Conservation (phyloP, 2,888 invertebrate species). For the Brachynemurus nebulosus region DNA sequence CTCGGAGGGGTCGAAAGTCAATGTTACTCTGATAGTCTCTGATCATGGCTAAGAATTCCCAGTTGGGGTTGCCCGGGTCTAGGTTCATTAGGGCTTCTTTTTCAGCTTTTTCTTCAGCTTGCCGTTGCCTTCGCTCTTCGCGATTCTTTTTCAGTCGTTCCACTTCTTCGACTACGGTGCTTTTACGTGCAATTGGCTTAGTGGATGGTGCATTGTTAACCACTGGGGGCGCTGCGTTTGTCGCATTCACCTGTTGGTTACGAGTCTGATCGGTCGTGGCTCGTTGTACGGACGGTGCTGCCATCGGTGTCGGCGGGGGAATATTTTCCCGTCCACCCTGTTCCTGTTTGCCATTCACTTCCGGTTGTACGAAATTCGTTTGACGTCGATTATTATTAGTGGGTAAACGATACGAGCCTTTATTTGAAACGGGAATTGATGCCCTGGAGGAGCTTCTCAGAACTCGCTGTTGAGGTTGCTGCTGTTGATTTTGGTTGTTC, state of each 20-base stretch:
- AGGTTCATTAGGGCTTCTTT: slow-evolving; percentile 79
- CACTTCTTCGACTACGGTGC: slow-evolving; percentile 83
- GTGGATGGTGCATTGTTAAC: slow-evolving; percentile 23
- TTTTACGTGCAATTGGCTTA: slow-evolving; percentile 45
- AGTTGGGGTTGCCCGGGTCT: slow-evolving; percentile 90
- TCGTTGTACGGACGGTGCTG: neutral
- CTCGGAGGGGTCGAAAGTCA: slow-evolving; percentile 75
- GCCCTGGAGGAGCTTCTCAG: slow-evolving; percentile 2
- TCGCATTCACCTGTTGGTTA: neutral
- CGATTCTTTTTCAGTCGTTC: slow-evolving; percentile 90
- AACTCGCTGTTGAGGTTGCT: slow-evolving; percentile 9
- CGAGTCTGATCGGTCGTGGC: neutral
- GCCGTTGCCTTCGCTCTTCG: slow-evolving; percentile 79
- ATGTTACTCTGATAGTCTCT: slow-evolving; percentile 70
- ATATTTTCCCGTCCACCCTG: slow-evolving; percentile 8
- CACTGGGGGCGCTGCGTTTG: neutral
- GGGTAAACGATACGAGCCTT: slow-evolving; percentile 3
- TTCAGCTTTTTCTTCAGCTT: slow-evolving; percentile 77
- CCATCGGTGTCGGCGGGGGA: slow-evolving; percentile 3
- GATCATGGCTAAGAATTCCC: slow-evolving; percentile 94
- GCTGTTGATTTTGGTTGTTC: slow-evolving; percentile 16
- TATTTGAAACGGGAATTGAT: slow-evolving; percentile 8
- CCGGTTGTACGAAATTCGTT: neutral
- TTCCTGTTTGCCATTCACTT: neutral
- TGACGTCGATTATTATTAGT: slow-evolving; percentile 1